Evolutionary conservation across 1,140 invertebrate species (phyloP).

Genomic region (Steinernema khuongi): DNA sequence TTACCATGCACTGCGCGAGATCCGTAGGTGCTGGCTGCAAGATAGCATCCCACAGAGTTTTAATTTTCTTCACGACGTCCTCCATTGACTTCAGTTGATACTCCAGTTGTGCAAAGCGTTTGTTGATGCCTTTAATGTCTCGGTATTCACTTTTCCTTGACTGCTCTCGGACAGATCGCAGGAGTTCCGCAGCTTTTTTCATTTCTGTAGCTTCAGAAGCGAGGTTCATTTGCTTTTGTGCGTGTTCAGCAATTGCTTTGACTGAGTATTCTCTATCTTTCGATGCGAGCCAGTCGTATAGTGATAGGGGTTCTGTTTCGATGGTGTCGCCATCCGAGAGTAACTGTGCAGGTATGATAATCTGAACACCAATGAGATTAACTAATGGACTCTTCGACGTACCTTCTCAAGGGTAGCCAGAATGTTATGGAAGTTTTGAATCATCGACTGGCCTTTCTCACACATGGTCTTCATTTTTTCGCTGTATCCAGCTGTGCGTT

Average conservation of each 20-base stretch:
- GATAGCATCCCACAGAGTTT: background rate
- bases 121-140: background rate
- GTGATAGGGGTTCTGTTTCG: background rate
- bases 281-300: background rate
- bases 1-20: background rate
- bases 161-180: background rate
- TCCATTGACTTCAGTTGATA: background rate
- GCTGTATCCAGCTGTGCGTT: background rate
- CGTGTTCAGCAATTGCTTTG: background rate
- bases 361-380: background rate
- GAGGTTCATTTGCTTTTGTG: background rate
- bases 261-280: background rate
- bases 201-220: background rate
- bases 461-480: background rate
- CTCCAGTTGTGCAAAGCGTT: background rate
- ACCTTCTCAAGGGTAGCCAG: background rate
- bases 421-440: background rate
- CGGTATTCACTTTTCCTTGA: background rate
- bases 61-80: background rate
- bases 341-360: background rate
- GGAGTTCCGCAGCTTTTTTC: background rate
- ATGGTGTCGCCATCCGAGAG: background rate
- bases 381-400: background rate
- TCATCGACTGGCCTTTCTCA: background rate
- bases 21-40: background rate